phyloP scores from a whole-genome alignment of 2,888 invertebrate species.

The Aplocera efformata region DNA sequence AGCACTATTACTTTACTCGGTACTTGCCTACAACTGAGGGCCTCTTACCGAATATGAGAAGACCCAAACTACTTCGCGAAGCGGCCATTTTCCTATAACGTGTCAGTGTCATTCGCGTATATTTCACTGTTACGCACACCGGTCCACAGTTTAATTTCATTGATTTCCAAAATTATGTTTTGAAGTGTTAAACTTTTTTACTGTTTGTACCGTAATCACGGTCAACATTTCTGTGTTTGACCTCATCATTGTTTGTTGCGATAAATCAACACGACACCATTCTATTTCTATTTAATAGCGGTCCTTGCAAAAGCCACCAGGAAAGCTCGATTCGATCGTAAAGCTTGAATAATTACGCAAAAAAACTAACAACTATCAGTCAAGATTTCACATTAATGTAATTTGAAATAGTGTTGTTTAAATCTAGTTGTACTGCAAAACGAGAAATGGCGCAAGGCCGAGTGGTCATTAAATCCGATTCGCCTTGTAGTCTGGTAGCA shows the following conservation, averaged over 20 bases:
- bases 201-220: not conserved
- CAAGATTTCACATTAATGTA: slow-evolving; percentile 19
- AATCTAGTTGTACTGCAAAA: slow-evolving; percentile 25
- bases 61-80: too few relatives aligned
- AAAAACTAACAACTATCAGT: slow-evolving; percentile 26
- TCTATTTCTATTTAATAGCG: slow-evolving; percentile 7
- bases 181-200: too few relatives aligned
- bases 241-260: not conserved
- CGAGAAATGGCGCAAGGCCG: slow-evolving; percentile 49
- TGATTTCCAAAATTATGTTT: too few relatives aligned
- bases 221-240: not conserved
- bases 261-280: slow-evolving; percentile 9
- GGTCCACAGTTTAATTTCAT: too few relatives aligned
- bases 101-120: too few relatives aligned
- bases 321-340: slow-evolving; percentile 20
- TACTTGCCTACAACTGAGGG: too few relatives aligned
- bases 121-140: too few relatives aligned
- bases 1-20: slow-evolving; percentile 5
- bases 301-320: slow-evolving; percentile 22
- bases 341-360: slow-evolving; percentile 27
- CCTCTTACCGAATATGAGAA: too few relatives aligned
- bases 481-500: slow-evolving; percentile 43
- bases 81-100: too few relatives aligned
- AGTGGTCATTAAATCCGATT: slow-evolving; percentile 42
- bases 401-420: slow-evolving; percentile 26